Percentiles rank a stretch among this genome's conserved stretches.
phyloP scores from a whole-genome alignment of 1,140 invertebrate species.

The Brachionus paranguensis region DNA sequence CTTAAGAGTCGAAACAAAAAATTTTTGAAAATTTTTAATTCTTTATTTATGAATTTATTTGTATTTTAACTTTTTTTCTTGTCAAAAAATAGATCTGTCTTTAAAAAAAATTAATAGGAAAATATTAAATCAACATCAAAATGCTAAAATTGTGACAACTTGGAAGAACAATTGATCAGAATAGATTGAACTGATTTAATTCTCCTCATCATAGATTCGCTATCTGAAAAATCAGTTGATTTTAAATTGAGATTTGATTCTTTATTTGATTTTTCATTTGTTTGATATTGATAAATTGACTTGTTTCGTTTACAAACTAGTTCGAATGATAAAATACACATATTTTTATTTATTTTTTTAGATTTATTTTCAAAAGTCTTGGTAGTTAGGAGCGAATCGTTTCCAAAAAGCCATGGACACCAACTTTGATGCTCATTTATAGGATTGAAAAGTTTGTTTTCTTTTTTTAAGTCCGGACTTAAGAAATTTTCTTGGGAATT shows the following conservation, averaged over 20 bases:
- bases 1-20: too few relatives aligned
- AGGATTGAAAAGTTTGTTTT: constrained; percentile 18
- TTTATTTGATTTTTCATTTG: background rate
- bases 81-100: too few relatives aligned
- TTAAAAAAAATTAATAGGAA: background rate
- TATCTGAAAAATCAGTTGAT: background rate
- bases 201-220: background rate
- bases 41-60: too few relatives aligned
- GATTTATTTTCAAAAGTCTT: background rate
- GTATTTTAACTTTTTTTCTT: too few relatives aligned
- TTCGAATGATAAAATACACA: background rate
- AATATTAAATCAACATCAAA: background rate
- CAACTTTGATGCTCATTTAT: constrained; percentile 11
- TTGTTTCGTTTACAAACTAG: background rate
- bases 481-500: background rate
- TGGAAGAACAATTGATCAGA: constrained; percentile 10
- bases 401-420: constrained; percentile 34
- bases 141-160: background rate
- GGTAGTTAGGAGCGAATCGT: background rate
- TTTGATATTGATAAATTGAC: background rate
- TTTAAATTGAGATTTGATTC: background rate
- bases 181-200: constrained; percentile 38
- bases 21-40: too few relatives aligned
- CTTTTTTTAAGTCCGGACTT: background rate
- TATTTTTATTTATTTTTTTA: constrained; percentile 10